phyloP scores from a whole-genome alignment of 2,797 vertebrate genomes.

The Scleropages formosus region DNA sequence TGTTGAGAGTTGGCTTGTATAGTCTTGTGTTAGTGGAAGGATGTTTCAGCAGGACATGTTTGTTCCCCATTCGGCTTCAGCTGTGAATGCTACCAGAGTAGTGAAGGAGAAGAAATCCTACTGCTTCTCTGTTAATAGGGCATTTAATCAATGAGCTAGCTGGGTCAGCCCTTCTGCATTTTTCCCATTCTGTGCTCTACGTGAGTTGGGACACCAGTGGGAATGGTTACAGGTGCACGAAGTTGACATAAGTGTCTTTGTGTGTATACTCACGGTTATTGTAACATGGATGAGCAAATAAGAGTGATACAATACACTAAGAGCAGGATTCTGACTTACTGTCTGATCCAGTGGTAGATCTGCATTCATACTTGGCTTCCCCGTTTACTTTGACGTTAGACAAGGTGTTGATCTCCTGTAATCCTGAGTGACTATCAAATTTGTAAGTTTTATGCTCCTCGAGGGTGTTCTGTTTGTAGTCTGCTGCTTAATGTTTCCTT shows the following conservation, averaged over 20 bases:
- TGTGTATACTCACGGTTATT: slow-evolving; percentile 44
- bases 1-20: not conserved
- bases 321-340: not conserved
- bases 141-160: not conserved
- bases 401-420: too few species aligned
- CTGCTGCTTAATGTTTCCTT: not conserved
- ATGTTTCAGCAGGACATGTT: not conserved
- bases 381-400: not conserved
- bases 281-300: slow-evolving; percentile 41
- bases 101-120: too few species aligned
- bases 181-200: slow-evolving; percentile 27
- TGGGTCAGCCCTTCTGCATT: not conserved
- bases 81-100: not conserved
- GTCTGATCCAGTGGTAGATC: not conserved
- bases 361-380: not conserved
- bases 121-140: not conserved
- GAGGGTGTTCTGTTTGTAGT: not conserved
- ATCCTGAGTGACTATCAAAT: not conserved
- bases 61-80: not conserved
- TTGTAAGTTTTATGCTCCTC: not conserved
- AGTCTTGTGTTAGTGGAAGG: not conserved
- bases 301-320: not conserved
- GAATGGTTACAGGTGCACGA: slow-evolving; percentile 63
- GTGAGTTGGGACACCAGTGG: slow-evolving; percentile 43
- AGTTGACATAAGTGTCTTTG: slow-evolving; percentile 50